phyloP scores from a whole-genome alignment of 2,113 vertebrate species.

The Rattus rattus region DNA sequence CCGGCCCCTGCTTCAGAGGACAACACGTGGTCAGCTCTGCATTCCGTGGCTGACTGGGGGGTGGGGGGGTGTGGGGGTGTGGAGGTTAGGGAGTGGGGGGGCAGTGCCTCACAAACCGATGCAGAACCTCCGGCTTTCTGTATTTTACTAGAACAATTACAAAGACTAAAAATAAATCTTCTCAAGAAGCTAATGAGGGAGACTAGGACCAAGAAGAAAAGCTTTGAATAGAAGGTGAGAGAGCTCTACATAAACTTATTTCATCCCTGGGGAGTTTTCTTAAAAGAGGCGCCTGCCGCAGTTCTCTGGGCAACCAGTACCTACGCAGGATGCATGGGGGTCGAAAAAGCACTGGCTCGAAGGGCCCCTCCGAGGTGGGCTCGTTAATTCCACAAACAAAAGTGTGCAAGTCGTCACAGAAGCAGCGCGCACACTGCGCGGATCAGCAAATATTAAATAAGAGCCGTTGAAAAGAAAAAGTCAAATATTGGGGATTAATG shows the following conservation, averaged over 20 bases:
- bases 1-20: not conserved
- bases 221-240: not conserved
- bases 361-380: not conserved
- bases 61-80: no score
- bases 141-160: not conserved
- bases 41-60: not conserved
- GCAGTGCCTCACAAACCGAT: not conserved
- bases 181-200: not conserved
- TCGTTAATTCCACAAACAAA: constrained; percentile 16
- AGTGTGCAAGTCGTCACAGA: not conserved
- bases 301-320: not conserved
- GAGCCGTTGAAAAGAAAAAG: constrained; percentile 66
- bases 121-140: not conserved
- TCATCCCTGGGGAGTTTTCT: constrained; percentile 2
- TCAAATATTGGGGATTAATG: constrained; percentile 59
- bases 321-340: no score
- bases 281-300: not conserved
- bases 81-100: not conserved
- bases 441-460: constrained; percentile 65
- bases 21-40: not conserved
- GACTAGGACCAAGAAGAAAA: not conserved
- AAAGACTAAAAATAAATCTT: not conserved
- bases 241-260: not conserved
- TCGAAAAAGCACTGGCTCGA: not conserved
- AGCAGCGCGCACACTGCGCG: not conserved